Evolutionary conservation across 2,797 vertebrate genomes (phyloP), one percentile per base, ranked within the genome.

Genomic region (Lepus oiostolus): DNA sequence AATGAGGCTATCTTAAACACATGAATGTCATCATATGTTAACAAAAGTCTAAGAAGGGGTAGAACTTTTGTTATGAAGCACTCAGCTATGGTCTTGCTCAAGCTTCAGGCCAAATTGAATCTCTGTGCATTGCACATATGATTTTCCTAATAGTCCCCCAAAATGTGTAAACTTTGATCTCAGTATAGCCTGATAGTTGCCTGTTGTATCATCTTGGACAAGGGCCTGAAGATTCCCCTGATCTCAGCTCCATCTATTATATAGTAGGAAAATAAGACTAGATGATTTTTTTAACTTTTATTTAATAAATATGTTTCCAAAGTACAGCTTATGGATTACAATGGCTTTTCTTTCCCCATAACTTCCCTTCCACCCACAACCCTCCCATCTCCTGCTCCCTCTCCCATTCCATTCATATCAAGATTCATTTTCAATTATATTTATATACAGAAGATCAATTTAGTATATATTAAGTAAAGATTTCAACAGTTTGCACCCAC

Each of bases 21-120:
- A 90, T 30, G 10, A 83, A 86, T 77, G 70, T 60, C 47, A 94
- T 83, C 62, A 88, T n/a, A 74, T 92, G 95, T 94, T 92, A 94
- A n/a, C 82, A 75, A 8, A 93, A 95, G 94, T 88, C 30, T 67
- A 93, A 96, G 24, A 70, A 71, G 86, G 86, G 93, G 76, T 19
- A 50, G 19, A 88, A 62, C 6, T 6, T 22, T 63, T 74, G 5
- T 80, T 95, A 77, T n/a, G 26, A 94, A 85, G 32, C 72, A 88
- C 8, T 52, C 54, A 82, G 16, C 82, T 81, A 38, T 88, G 85
- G 38, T 88, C 82, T 76, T 95, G 52, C 54, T 88, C 93, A 81
- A 93, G 21, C 85, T 86, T 77, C 60, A 94, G 68, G 76, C n/a
- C 47, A 96, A 86, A 82, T 67, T 80, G 24, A 76, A 71, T 85